Percentiles rank a stretch among this genome's conserved stretches.
Evolutionary conservation across 1,140 invertebrate genomes (phyloP).

Genomic region (Bombus affinis): DNA sequence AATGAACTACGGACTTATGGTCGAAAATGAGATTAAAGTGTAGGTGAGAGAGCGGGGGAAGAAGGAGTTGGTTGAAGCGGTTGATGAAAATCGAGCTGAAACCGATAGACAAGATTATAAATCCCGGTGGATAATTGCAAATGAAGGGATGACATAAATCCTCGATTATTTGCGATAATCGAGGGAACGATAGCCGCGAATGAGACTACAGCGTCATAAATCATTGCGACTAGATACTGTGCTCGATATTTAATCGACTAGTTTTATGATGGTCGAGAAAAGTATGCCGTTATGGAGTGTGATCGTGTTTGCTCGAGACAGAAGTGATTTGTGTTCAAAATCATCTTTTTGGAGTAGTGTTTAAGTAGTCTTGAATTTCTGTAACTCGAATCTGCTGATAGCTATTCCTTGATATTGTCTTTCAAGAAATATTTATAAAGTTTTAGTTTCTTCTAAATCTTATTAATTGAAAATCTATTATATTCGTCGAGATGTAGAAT

Average conservation of each 20-base stretch:
- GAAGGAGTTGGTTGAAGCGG: neutral
- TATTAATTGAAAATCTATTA: neutral
- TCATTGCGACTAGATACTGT: conserved; percentile 49
- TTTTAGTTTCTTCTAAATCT: too few relatives aligned
- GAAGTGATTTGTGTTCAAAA: neutral
- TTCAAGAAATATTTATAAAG: too few relatives aligned
- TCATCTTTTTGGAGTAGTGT: too few relatives aligned
- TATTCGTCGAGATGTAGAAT: neutral
- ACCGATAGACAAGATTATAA: conserved; percentile 58
- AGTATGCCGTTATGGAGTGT: neutral
- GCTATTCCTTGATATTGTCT: too few relatives aligned
- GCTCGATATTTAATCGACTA: conserved; percentile 58
- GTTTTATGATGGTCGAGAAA: conserved; percentile 18
- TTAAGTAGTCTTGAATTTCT: too few relatives aligned
- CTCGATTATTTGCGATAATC: conserved; percentile 57
- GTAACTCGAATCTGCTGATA: too few relatives aligned
- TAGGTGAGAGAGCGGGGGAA: neutral
- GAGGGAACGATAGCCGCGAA: conserved; percentile 52
- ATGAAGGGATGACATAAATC: conserved; percentile 57
- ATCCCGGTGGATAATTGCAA: conserved; percentile 48
- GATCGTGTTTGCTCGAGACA: neutral
- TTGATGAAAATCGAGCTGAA: neutral
- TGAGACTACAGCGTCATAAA: conserved; percentile 55
- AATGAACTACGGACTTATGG: neutral
- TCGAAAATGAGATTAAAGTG: conserved; percentile 51